Evolutionary conservation across 2,888 invertebrate species (phyloP).

Genomic region (Tetragonisca angustula): DNA sequence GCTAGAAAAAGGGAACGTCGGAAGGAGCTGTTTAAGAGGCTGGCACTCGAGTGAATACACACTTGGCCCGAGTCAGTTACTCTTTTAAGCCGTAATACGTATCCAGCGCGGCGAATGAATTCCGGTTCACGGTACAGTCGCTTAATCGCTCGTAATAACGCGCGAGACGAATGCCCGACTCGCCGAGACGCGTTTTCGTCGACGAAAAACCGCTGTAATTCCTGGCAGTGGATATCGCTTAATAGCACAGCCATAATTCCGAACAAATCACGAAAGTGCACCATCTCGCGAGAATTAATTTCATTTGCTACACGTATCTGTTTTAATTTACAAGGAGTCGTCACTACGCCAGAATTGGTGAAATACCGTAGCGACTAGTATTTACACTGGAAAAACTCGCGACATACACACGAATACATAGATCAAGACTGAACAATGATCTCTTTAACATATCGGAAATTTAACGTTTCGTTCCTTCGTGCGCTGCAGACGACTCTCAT

Average conservation of each 20-base stretch:
- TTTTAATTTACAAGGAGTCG: too few species aligned
- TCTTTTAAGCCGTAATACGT: conserved; percentile 70
- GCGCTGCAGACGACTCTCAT: too few species aligned
- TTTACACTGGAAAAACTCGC: too few species aligned
- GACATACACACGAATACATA: too few species aligned
- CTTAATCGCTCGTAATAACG: conserved; percentile 76
- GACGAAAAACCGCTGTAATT: conserved; percentile 67
- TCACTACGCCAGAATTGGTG: too few species aligned
- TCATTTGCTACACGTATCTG: background rate
- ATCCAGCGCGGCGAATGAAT: conserved; percentile 69
- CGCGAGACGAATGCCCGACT: conserved; percentile 70
- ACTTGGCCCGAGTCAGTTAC: conserved; percentile 65
- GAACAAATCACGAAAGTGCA: background rate
- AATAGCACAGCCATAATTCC: conserved; percentile 40
- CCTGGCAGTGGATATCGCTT: conserved; percentile 62
- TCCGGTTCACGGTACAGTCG: conserved; percentile 62
- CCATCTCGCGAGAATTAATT: background rate
- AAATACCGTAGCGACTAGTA: too few species aligned
- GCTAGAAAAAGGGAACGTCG: conserved; percentile 50
- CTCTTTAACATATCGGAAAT: too few species aligned
- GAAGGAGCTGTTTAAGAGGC: conserved; percentile 63
- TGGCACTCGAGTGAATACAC: conserved; percentile 66
- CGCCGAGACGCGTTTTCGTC: conserved; percentile 47
- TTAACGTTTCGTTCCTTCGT: too few species aligned
- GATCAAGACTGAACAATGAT: too few species aligned